These are phyloP conservation scores for Drosophila silvestris DNA, from an alignment of 2,888 invertebrate genomes.

Conservation along the genomic window DNA sequence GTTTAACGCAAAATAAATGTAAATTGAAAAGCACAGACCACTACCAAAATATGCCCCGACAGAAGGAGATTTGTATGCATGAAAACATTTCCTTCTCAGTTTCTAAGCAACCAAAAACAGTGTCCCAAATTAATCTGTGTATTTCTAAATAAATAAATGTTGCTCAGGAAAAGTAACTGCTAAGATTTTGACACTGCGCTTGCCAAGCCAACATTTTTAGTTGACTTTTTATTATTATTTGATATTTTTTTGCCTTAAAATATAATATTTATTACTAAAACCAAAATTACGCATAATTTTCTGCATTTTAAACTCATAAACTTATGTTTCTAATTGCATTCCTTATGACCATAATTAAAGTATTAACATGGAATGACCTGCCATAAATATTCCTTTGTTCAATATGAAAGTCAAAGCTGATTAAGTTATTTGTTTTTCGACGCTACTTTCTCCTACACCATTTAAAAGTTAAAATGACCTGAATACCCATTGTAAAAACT, in stretches of 20 bases:
- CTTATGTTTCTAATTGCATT: constrained; percentile 23
- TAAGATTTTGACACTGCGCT: neutral
- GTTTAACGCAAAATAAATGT: constrained; percentile 50
- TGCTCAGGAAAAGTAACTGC: neutral
- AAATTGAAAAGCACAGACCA: constrained; percentile 16
- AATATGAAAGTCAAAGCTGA: constrained; percentile 47
- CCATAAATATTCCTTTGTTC: constrained; percentile 23
- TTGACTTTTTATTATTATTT: neutral
- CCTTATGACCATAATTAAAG: neutral
- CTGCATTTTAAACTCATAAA: neutral
- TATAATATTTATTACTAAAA: neutral
- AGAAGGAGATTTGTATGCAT: neutral
- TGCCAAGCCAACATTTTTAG: neutral
- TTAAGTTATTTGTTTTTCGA: constrained; percentile 41
- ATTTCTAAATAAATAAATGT: neutral
- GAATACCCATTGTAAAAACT: constrained; percentile 21
- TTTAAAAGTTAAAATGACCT: constrained; percentile 6
- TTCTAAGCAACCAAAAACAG: neutral
- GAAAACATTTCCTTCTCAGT: neutral
- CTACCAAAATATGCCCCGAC: neutral
- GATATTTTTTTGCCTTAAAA: neutral
- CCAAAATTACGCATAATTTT: neutral
- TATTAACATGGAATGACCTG: constrained; percentile 12
- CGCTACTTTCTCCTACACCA: neutral
- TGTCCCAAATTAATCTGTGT: neutral